Conservation (phyloP, 1,140 invertebrate species). For the Gryllus bimaculatus region DNA sequence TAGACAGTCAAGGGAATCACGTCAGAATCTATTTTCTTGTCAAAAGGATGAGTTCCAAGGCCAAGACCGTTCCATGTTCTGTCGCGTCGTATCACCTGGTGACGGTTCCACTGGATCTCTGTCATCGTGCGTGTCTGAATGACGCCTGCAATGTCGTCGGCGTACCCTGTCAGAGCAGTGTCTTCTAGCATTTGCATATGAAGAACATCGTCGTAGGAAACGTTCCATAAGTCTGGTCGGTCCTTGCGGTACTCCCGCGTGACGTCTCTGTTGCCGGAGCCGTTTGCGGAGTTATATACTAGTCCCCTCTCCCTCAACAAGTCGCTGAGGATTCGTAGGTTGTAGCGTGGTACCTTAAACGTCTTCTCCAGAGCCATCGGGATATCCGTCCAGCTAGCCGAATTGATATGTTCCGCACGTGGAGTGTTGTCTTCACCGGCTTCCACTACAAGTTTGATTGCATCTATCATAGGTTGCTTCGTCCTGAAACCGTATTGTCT, state of each 20-base stretch:
- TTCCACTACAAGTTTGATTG: too few relatives aligned
- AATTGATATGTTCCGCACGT: too few relatives aligned
- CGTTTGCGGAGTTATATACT: slow-evolving; percentile 16
- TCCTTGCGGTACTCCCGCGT: slow-evolving; percentile 29
- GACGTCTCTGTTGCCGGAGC: slow-evolving; percentile 23
- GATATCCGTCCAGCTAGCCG: too few relatives aligned
- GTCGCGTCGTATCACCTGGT: slow-evolving; percentile 22
- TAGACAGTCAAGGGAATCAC: not conserved
- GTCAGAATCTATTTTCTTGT: not conserved
- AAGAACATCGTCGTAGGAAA: slow-evolving; percentile 29
- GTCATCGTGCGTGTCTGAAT: slow-evolving; percentile 12
- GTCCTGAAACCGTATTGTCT: too few relatives aligned
- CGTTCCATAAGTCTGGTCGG: slow-evolving; percentile 31
- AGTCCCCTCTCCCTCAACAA: not conserved
- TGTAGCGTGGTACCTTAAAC: too few relatives aligned
- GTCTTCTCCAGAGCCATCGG: too few relatives aligned
- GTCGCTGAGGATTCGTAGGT: too few relatives aligned
- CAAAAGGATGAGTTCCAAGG: not conserved
- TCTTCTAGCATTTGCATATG: slow-evolving; percentile 22
- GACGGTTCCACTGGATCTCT: slow-evolving; percentile 19
- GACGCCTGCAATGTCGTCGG: slow-evolving; percentile 28
- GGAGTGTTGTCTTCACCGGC: too few relatives aligned
- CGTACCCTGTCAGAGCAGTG: slow-evolving; percentile 23
- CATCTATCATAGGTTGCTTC: too few relatives aligned
- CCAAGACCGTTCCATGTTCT: slow-evolving; percentile 18